Conservation (phyloP, 1,140 invertebrate genomes). For the Melanaphis sacchari region DNA sequence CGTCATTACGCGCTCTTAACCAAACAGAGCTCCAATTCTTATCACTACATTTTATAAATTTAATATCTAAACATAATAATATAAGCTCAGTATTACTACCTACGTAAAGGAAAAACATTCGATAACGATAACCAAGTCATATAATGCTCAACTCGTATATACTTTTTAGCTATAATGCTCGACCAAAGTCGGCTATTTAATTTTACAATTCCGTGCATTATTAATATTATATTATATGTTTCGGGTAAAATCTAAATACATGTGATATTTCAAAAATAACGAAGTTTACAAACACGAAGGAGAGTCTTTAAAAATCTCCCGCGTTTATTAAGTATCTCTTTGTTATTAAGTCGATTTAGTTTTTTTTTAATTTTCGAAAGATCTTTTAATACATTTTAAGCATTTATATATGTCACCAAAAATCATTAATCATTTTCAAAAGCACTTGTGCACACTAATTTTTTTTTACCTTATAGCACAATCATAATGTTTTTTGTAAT, state of each 20-base stretch:
- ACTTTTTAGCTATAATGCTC: background rate
- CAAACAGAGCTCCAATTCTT: background rate
- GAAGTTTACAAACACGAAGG: background rate
- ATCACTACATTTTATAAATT: background rate
- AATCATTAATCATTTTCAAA: background rate
- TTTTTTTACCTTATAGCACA: conserved; percentile 20
- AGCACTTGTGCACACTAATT: conserved; percentile 33
- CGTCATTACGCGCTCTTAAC: background rate
- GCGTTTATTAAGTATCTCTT: conserved; percentile 1
- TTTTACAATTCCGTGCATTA: background rate
- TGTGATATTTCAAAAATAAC: background rate
- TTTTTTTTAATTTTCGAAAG: conserved; percentile 21
- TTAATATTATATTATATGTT: background rate
- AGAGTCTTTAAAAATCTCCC: background rate
- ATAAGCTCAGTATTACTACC: background rate
- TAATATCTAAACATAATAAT: background rate
- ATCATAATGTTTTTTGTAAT: conserved; percentile 16
- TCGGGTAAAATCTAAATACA: background rate
- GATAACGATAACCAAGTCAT: background rate
- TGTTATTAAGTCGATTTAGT: background rate
- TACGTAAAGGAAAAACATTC: background rate
- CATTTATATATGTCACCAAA: conserved; percentile 33
- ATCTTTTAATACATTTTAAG: conserved; percentile 28
- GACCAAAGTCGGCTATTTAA: background rate
- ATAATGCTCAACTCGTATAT: conserved; percentile 41